These are phyloP conservation scores for Polyploca ridens DNA, from an alignment of 2,888 invertebrate genomes.

Conservation along the genomic window DNA sequence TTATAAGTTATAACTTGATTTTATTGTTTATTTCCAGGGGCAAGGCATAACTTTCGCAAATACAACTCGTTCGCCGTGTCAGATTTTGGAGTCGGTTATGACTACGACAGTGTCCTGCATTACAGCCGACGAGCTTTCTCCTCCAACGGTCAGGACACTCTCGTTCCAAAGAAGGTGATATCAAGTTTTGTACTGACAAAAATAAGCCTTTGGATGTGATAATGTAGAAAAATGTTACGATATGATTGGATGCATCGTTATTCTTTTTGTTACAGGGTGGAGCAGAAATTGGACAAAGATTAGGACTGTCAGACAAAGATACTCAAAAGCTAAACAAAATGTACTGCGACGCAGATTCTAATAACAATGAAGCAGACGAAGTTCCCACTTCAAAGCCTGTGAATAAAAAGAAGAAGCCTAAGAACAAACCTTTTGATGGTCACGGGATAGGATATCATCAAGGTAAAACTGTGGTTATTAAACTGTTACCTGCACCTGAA, in stretches of 20 bases:
- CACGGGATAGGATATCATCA: constrained; percentile 79
- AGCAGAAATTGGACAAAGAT: constrained; percentile 83
- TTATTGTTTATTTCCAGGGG: constrained; percentile 56
- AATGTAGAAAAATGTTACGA: background rate
- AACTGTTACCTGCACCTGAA: constrained; percentile 66
- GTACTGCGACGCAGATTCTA: constrained; percentile 79
- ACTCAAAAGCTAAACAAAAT: constrained; percentile 83
- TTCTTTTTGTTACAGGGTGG: constrained; percentile 57
- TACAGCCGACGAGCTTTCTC: constrained; percentile 89
- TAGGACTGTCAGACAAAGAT: constrained; percentile 84
- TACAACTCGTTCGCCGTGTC: constrained; percentile 86
- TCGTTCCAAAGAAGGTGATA: constrained; percentile 83
- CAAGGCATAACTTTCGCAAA: constrained; percentile 85
- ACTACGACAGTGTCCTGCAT: constrained; percentile 90
- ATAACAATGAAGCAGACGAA: constrained; percentile 49
- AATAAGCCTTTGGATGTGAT: background rate
- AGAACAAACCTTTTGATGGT: constrained; percentile 75
- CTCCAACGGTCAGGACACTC: constrained; percentile 87
- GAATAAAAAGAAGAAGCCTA: constrained; percentile 55
- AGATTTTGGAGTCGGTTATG: constrained; percentile 88
- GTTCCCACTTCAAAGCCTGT: constrained; percentile 36
- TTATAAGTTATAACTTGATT: constrained; percentile 16
- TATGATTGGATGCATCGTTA: background rate
- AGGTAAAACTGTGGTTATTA: constrained; percentile 79
- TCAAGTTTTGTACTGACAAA: background rate